Evolutionary conservation across 1,140 invertebrate genomes (phyloP), one percentile per base, ranked within the genome.

Genomic region (Tenebrio molitor): DNA sequence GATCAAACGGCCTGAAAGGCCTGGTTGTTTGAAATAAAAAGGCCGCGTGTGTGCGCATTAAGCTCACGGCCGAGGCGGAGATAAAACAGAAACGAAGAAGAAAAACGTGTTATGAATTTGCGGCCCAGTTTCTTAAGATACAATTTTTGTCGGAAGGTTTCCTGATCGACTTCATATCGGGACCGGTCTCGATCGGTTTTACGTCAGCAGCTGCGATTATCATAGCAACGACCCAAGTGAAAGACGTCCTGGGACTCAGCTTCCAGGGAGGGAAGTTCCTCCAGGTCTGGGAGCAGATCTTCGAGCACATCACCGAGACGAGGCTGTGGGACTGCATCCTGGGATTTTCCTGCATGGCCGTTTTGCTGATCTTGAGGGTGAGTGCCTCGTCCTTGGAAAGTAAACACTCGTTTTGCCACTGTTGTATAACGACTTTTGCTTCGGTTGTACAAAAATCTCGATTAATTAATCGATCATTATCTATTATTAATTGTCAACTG

Each of bases 181-280:
- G 92, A 29, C 93, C 95, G n/a, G 95, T 97, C 14, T 95, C 95
- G 10, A 92, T 92, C 68, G 94, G 93, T 0, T 97, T 97, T 83
- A 96, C 94, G 0, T 94, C 93, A 7, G 95, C 95, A 0, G 95
- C 94, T 0, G 93, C 95, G 25, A 92, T 97, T 67, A 95, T 95
- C 44, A 96, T 97, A 44, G 93, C 92, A 2, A 91, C 92, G 44
- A 92, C 93, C 7, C 95, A 97, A 85, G 85, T 96, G 17, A 96
- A 95, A 83, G 89, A 92, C 78, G 87, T 95, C 36, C 84, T 94
- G 0, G 93, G 93, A 0, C 83, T 95, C 1, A 86, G 84, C 41
- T 89, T 91, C 69, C 81, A 85, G 0, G 89, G 88, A 0, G 87
- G 87, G 12, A 90, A 90, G 76, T 92, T 93, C 77, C 72, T 92